A percentile compares a stretch with the other conserved stretches of the same genome.
Evolutionary conservation across 2,888 invertebrate genomes (phyloP).

Genomic region (Tenthredo notha): DNA sequence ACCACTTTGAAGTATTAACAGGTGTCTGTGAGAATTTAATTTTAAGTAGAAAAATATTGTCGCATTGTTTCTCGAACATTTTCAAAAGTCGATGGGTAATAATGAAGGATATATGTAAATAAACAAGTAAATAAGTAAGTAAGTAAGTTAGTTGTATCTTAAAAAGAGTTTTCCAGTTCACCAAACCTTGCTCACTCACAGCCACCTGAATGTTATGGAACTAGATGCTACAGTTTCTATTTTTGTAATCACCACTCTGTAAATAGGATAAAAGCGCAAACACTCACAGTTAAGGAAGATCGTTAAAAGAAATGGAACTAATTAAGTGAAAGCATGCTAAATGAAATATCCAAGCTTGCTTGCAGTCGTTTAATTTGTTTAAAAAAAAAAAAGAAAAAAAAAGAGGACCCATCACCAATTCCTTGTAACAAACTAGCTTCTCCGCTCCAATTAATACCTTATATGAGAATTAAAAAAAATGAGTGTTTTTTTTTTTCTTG

Average conservation of each 20-base stretch:
- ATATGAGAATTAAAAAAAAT: slow-evolving; percentile 28
- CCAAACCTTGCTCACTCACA: slow-evolving; percentile 31
- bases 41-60: slow-evolving; percentile 37
- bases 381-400: not conserved
- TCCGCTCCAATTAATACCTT: slow-evolving; percentile 43
- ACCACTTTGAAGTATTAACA: not conserved
- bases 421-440: slow-evolving; percentile 34
- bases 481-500: not conserved
- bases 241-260: slow-evolving; percentile 45
- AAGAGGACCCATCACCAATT: slow-evolving; percentile 46
- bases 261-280: slow-evolving; percentile 49
- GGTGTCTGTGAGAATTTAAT: slow-evolving; percentile 44
- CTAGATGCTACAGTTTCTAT: slow-evolving; percentile 32
- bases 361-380: slow-evolving; percentile 35
- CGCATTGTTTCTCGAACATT: not conserved
- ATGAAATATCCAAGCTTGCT: slow-evolving; percentile 41
- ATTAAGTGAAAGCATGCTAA: slow-evolving; percentile 47
- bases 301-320: slow-evolving; percentile 43
- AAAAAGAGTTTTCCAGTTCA: slow-evolving; percentile 14
- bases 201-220: slow-evolving; percentile 48
- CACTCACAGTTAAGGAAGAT: slow-evolving; percentile 47
- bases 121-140: not conserved
- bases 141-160: slow-evolving; percentile 7
- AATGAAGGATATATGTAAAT: slow-evolving; percentile 1
- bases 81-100: not conserved